Evolutionary conservation across 2,113 vertebrate genomes (phyloP), one percentile per base, ranked within the genome.

Genomic region (Erythrocercus mccallii): DNA sequence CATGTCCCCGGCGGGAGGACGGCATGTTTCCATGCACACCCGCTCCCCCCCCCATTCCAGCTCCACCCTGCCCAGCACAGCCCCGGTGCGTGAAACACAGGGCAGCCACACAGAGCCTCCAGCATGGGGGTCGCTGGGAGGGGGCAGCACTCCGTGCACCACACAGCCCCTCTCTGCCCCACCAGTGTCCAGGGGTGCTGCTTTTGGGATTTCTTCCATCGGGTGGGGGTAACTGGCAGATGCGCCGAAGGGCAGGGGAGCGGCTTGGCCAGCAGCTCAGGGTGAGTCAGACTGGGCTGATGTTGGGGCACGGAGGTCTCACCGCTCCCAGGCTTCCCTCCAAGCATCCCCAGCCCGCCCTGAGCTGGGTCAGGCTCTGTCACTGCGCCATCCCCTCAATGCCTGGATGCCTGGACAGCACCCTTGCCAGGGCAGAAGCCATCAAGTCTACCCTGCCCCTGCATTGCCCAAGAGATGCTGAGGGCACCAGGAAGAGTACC

Each of bases 271-370:
- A 3, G 86, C 51, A 1, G 85, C 47, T 86, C 37, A 2, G 56
- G 14, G 48, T 96, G 97, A 97, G 91, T 97, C 96, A 97, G 40
- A 76, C 89, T 66, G 48, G 53, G 92, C 92, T 88, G 91, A 90
- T 7, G 4, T 37, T 2, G 40, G 91, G 85, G 60, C 92, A 79
- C 5, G 0, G 93, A 96, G 80, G 88, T 94, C 94, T 89, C 19
- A 20, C 48, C 0, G 4, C 78, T 92, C 90, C 92, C 96, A 93
- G 70, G 86, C 95, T 90, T 86, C 35, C 30, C 69, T 88, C 77
- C 2, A 6, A 81, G 77, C 71, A 96, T 92, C 77, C 76, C 37
- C 9, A 10, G 38, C 66, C 57, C 2, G 0, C 51, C 65, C 54
- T 5, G 0, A 86, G 77, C 80, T 72, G 45, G 27, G 28, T 12